Evolutionary conservation across 2,113 vertebrate genomes (phyloP), one percentile per base, ranked within the genome.

Genomic region (Misgurnus anguillicaudatus): DNA sequence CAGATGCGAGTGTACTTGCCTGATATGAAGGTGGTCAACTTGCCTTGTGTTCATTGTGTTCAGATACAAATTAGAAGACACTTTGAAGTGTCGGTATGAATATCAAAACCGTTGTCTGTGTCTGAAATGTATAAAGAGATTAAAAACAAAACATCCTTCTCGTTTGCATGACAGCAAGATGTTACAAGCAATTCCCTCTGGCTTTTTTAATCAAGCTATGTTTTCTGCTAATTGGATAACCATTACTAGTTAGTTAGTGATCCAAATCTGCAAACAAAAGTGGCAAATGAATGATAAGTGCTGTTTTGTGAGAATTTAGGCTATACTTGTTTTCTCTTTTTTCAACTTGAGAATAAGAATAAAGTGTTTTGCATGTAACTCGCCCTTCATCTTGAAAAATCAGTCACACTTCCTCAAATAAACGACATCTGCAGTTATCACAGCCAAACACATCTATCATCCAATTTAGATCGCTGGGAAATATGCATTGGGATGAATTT

Each of bases 91-190:
- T 38, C 24, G 10, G 57, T 74, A 11, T 48, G 41, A 57, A 31
- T 38, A 3, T 53, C 9, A 2, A 13, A 39, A 38, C 1, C 14
- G 2, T 63, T 6, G 42, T 45, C 42, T 45, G 5, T 45, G 42
- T 45, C 6, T 4, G 42, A 10, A 45, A 24, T 24, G 24, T 24
- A 24, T 24, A 1, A 48, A 11, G 10, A 8, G 10, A 0, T 11
- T 48, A 10, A 48, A 11, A 11, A 13, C 0, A 11, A 48, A 48
- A 48, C 45, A 48, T 48, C 45, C 45, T 48, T 48, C 45, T 51
- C 71, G 75, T 75, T 48, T 21, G 6, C 6, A 6, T 41, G 68
- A 66, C 41, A 74, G 80, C 79, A 85, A 82, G 85, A 67, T 1
- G 24, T 58, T 16, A 10, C 69, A 57, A 72, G 51, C 47, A 21